A percentile compares a stretch with the other conserved stretches of the same genome.
Conservation (phyloP, 2,797 vertebrate genomes). For the Loriculus beryllinus region DNA sequence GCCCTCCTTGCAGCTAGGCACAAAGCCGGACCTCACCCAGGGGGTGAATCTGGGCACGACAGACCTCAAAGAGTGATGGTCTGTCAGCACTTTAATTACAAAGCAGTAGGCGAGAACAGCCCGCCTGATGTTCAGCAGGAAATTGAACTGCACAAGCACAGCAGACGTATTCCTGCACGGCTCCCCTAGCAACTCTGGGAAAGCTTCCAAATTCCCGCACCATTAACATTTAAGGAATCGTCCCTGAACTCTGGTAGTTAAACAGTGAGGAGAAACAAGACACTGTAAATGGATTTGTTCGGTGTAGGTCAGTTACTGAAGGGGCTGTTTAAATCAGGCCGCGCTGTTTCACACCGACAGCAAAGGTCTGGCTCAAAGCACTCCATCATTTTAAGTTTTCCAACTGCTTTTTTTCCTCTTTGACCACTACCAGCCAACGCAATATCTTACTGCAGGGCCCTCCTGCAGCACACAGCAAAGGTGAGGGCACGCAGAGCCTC, state of each 20-base stretch:
- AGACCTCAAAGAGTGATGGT: neutral
- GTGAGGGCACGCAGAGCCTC: neutral
- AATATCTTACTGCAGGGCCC: rapidly evolving
- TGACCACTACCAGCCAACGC: neutral
- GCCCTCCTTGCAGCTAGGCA: neutral
- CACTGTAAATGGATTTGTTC: conserved; percentile 57
- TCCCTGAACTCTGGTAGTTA: conserved; percentile 47
- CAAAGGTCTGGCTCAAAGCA: conserved; percentile 14
- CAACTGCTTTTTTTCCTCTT: neutral
- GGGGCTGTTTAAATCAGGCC: conserved; percentile 33
- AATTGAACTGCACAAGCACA: conserved; percentile 31
- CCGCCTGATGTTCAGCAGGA: conserved; percentile 46
- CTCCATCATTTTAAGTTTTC: neutral
- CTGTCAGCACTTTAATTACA: conserved; percentile 58
- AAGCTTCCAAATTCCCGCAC: conserved; percentile 62
- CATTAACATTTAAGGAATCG: conserved; percentile 66
- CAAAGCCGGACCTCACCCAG: neutral
- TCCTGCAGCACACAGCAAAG: neutral
- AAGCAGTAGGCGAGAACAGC: conserved; percentile 41
- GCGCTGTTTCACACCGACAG: neutral
- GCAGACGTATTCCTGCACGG: conserved; percentile 28
- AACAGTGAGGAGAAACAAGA: conserved; percentile 60
- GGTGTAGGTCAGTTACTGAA: conserved; percentile 9
- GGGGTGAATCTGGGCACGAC: neutral
- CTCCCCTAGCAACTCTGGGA: conserved; percentile 59